Conservation (phyloP, 2,888 invertebrate genomes). For the Scaeva pyrastri region DNA sequence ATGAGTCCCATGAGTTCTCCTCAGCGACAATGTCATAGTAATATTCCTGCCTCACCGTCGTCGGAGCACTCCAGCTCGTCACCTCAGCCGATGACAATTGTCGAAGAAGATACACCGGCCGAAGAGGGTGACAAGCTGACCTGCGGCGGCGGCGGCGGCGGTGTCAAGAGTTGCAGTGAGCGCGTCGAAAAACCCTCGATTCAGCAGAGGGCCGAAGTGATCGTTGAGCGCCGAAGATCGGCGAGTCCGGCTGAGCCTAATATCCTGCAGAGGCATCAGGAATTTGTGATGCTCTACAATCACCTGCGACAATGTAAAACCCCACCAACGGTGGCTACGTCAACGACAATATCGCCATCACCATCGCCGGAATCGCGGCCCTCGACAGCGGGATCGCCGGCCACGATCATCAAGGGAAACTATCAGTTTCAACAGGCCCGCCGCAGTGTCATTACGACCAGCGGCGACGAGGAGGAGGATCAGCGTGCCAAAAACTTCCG, state of each 20-base stretch:
- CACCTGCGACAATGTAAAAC: conserved; percentile 81
- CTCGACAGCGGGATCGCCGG: conserved; percentile 69
- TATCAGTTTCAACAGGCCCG: conserved; percentile 76
- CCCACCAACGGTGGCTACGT: conserved; percentile 61
- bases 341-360: conserved; percentile 70
- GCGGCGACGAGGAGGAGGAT: conserved; percentile 75
- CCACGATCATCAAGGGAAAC: conserved; percentile 65
- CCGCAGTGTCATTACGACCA: conserved; percentile 78
- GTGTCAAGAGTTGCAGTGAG: conserved; percentile 29
- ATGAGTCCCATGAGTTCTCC: conserved; percentile 69
- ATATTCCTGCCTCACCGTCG: conserved; percentile 58
- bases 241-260: conserved; percentile 56
- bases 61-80: conserved; percentile 65
- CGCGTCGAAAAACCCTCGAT: conserved; percentile 54
- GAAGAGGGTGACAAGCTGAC: conserved; percentile 34
- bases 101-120: conserved; percentile 60
- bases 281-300: conserved; percentile 82
- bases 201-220: conserved; percentile 65
- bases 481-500: conserved; percentile 62
- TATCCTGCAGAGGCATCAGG: conserved; percentile 79
- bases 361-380: conserved; percentile 64
- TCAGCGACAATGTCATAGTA: conserved; percentile 57
- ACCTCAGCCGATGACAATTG: conserved; percentile 71
- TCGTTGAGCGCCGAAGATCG: conserved; percentile 63
- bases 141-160: no score